Evolutionary conservation across 92 coral and sea anemone species (phyloP), one percentile per base, ranked within the genome.

Genomic region (Bergia puertoricense): DNA sequence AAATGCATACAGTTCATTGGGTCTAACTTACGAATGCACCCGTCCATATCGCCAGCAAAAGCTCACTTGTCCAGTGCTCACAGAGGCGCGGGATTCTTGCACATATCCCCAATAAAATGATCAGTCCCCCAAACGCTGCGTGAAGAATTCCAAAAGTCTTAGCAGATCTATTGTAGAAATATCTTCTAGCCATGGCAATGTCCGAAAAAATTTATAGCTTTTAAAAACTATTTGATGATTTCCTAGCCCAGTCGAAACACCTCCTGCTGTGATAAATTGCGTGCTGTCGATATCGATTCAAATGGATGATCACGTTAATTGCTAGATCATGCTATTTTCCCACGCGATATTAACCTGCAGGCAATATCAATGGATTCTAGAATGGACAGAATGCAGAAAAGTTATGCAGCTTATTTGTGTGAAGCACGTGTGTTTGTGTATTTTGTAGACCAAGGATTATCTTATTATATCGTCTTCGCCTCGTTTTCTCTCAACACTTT

Each of bases 41-140:
- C 18, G 41, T 65, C 74, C 86, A 82, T 43, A 65, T 59, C 54
- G 23, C 74, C 50, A 82, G 51, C 41, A 65, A 46, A 13, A 82
- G 14, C 4, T 51, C 86, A 5, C 77, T 82, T 54, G 82, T 46
- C 82, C 82, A 79, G 82, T 79, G 82, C 41, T 79, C 82, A 50
- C 82, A 79, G 40, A 79, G 18, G 10, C 67, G 82, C 16, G 82
- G 82, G 8, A 79, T 14, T 45, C 82, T 40, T 6, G 82, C 82
- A 48, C 82, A 79, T n/a, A 79, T 79, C 43, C 82, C 82, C 18
- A 79, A 20, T 41, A 54, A 23, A 41, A 79, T 79, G 9, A 79
- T 22, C 42, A 79, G 8, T 43, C 82, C 82, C 20, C 82, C 82
- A 50, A 79, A 50, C 37, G 67, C 66, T 8, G 82, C 30, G 41